These are phyloP conservation scores for Pterocles burchelli DNA, from an alignment of 2,113 vertebrate species.

Conservation along the genomic window DNA sequence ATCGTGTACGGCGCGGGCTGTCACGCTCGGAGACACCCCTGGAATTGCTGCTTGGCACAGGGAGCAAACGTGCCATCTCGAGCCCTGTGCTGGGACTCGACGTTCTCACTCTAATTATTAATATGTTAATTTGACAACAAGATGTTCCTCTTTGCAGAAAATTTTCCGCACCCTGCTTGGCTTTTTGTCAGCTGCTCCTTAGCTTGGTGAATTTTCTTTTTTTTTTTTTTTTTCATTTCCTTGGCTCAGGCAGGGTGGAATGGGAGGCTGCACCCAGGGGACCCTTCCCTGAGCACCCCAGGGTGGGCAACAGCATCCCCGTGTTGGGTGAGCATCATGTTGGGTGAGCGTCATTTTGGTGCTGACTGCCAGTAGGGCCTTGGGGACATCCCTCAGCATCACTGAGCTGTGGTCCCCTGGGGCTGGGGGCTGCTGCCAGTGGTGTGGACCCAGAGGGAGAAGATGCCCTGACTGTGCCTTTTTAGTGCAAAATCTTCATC, in stretches of 20 bases:
- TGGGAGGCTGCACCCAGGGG: neutral
- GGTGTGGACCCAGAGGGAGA: neutral
- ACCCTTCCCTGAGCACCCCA: neutral
- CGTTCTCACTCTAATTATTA: constrained; percentile 25
- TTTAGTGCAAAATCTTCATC: neutral
- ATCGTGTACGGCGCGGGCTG: neutral
- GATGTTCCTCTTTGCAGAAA: neutral
- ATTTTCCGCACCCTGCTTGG: neutral
- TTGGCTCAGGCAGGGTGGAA: accelerated
- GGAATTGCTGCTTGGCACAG: neutral
- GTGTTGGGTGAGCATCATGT: accelerated
- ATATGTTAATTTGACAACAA: constrained; percentile 40
- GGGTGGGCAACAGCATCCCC: accelerated
- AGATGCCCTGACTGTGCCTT: neutral
- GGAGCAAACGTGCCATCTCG: neutral
- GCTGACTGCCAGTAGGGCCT: neutral
- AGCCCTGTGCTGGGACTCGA: neutral
- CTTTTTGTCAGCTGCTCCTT: neutral
- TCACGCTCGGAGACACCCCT: neutral
- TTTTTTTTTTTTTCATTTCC: neutral
- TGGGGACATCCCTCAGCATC: accelerated
- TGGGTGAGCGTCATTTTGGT: accelerated
- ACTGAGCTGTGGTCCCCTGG: accelerated
- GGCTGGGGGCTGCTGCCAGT: too few species aligned
- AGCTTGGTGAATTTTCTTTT: accelerated